Evolutionary conservation across 2,888 invertebrate genomes (phyloP), one percentile per base, ranked within the genome.

Genomic region (Cyclophora albipunctata): DNA sequence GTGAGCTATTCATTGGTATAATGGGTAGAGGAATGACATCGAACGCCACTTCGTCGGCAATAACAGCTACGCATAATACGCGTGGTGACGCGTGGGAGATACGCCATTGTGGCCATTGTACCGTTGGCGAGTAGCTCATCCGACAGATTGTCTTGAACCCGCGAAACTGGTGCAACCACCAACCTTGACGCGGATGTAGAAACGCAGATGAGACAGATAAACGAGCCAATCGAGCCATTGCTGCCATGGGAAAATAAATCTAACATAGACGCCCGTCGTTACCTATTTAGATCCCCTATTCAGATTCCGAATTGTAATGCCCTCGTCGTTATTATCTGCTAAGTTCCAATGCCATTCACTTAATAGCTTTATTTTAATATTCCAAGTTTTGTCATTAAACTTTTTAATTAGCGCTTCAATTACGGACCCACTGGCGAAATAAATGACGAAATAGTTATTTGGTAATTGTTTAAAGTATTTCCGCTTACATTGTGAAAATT

Each of bases 1-100:
- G 69, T 64, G 67, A 78, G 70, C 78, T 70, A 78, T 80, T 79
- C 78, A 77, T 75, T 71, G 70, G 67, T 63, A 76, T 81, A 78
- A 81, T 80, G 73, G 63, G 63, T 67, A 62, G 65, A 68, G 64
- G 65, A 63, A 59, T 62, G 69, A 67, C 72, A 69, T 66, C 60
- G 49, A 57, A 53, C 42, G 51, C 53, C 65, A 69, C 69, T 71
- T 64, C 59, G 66, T 69, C 5, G 69, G 71, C 69, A 70, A 71
- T 79, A 74, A 75, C 70, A 68, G 64, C 61, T 62, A 67, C 68
- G 70, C 73, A 73, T 73, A 74, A 73, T 67, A 69, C 66, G 66
- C 65, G 59, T 64, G 63, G 65, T 64, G 68, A 60, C 67, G 79
- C 75, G 81, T 82, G 80, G 83, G 82, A 82, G 75, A 66, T 50